phyloP scores from a whole-genome alignment of 2,113 vertebrate species.

The Proteles cristata region DNA sequence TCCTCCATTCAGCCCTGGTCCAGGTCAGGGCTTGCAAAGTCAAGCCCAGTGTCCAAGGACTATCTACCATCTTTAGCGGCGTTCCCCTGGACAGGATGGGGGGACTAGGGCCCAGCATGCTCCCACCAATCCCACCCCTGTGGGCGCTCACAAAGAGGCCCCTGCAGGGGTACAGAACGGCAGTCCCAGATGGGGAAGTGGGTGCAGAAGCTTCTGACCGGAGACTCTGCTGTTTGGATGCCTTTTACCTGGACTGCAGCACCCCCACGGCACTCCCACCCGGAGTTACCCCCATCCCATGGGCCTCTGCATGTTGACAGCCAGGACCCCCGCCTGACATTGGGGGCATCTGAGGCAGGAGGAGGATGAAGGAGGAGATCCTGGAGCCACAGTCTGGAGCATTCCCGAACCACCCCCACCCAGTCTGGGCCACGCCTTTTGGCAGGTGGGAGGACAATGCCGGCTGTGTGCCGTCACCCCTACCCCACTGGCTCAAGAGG shows the following conservation, averaged over 20 bases:
- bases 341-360: neutral
- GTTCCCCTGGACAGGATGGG: neutral
- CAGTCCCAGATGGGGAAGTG: neutral
- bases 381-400: neutral
- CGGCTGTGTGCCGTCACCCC: slow-evolving; percentile 23
- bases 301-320: neutral
- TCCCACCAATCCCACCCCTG: fast-evolving
- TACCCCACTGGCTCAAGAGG: neutral
- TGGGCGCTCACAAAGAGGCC: neutral
- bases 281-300: neutral
- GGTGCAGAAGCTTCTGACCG: neutral
- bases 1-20: too few species aligned
- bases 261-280: neutral
- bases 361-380: neutral
- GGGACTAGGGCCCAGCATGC: too few species aligned
- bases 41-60: fast-evolving
- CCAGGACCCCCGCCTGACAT: neutral
- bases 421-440: neutral
- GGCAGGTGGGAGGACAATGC: slow-evolving; percentile 68
- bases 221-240: neutral
- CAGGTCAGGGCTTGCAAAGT: neutral
- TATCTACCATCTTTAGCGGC: neutral
- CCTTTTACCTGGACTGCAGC: neutral
- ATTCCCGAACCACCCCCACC: slow-evolving; percentile 62
- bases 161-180: neutral